Percentiles rank a stretch among this genome's conserved stretches.
Evolutionary conservation across 2,113 vertebrate species (phyloP).

Genomic region (Thermophis baileyi): DNA sequence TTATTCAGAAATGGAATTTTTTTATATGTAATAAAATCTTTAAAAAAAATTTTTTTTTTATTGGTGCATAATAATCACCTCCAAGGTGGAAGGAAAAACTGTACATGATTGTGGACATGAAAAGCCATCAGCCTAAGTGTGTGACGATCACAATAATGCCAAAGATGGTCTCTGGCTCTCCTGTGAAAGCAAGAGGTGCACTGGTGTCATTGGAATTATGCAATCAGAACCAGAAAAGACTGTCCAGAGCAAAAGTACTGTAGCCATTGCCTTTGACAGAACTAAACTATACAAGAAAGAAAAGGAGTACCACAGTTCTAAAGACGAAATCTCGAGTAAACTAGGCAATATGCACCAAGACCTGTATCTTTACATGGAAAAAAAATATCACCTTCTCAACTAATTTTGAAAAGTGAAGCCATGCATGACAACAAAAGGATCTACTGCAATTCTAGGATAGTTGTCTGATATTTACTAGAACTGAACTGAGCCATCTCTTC

Average conservation of each 20-base stretch:
- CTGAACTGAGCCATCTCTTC: neutral
- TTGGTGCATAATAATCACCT: neutral
- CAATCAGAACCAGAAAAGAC: neutral
- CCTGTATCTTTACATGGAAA: neutral
- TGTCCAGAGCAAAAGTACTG: neutral
- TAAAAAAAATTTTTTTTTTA: too few relatives aligned
- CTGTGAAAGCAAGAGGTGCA: neutral
- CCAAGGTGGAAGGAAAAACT: neutral
- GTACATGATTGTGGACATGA: neutral
- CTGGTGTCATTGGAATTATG: neutral
- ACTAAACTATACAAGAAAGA: neutral
- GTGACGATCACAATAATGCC: neutral
- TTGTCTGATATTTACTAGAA: neutral
- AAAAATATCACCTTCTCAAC: neutral
- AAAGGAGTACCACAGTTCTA: neutral
- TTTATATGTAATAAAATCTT: too few relatives aligned
- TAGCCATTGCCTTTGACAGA: neutral
- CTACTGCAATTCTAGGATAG: neutral
- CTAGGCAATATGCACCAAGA: neutral
- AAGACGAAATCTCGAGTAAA: neutral
- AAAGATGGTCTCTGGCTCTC: neutral
- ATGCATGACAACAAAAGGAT: neutral
- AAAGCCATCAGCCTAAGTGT: neutral
- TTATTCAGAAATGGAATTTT: too few relatives aligned
- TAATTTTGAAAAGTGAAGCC: neutral